Base-by-base conservation (phyloP, 2,888 invertebrate genomes). In the Teinopalpus imperialis region DNA sequence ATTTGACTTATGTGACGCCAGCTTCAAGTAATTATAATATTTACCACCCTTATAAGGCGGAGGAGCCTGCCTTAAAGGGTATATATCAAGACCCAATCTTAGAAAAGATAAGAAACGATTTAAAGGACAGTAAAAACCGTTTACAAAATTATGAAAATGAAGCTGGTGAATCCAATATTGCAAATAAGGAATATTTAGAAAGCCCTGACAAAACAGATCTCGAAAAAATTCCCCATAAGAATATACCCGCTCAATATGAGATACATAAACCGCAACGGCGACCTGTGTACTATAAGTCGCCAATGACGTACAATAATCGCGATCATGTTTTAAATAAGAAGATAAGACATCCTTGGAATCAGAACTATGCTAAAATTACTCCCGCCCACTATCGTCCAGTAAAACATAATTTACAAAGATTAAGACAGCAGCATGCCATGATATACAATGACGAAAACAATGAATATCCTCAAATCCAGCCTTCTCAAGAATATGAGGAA, bases 391-490 rank as follows among this genome's bases (percentile, higher is more conserved):
- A 89, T 47, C 63, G 61, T n/a, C 89, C 89, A 0, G 56, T 89
- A 26, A 76, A 86, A 57, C 69, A 75, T 29, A 78, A 88, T 48
- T 62, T 90, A 7, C 69, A 80, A 8, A 59, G 67, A 1, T 60
- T 90, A 37, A 74, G 83, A 50, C 79, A 87, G 49, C 69, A 82
- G 34, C 90, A 90, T 48, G 77, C 79, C 9, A 41, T 79, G 1
- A 87, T 76, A 59, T 90, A 82, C 54, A 79, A 79, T 18, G 88
- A 89, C 45, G 85, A 86, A 51, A 66, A 63, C 2, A 88, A 89
- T 53, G 83, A 90, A 53, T 89, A 89, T 59, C 90, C 90, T n/a
- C 81, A 86, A 66, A 50, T 78, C 2, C 57, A 62, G 20, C 51
- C 59, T 5, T 49, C 59, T 41, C 69, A 75, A 56, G 63, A 64